These are phyloP conservation scores for Chelonus insularis DNA, from an alignment of 1,140 invertebrate species.

Conservation along the genomic window DNA sequence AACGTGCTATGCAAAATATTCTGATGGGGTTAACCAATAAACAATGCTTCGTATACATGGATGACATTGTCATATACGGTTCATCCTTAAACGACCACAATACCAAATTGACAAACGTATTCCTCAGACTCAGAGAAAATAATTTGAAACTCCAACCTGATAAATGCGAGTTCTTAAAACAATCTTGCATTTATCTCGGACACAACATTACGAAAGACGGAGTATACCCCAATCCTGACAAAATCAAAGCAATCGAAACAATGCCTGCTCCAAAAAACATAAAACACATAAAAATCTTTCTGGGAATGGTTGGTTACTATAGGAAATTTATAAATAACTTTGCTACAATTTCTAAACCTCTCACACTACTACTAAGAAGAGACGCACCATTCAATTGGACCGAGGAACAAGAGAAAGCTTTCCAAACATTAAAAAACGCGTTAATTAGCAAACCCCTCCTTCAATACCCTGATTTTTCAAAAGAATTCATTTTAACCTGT, in stretches of 20 bases:
- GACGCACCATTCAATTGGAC: too few species aligned
- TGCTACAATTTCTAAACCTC: background rate
- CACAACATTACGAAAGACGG: background rate
- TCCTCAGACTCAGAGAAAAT: background rate
- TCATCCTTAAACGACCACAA: background rate
- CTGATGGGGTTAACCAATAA: background rate
- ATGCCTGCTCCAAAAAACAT: background rate
- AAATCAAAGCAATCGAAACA: background rate
- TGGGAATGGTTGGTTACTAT: background rate
- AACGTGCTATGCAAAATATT: slow-evolving; percentile 17
- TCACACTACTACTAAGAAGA: too few species aligned
- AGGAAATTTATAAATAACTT: background rate
- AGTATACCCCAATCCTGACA: background rate
- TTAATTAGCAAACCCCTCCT: too few species aligned
- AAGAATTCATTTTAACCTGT: too few species aligned
- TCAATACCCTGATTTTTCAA: too few species aligned
- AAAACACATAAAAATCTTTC: background rate
- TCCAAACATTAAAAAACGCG: too few species aligned
- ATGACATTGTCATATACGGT: slow-evolving; percentile 13
- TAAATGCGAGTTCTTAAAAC: slow-evolving; percentile 18
- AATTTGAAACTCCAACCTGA: slow-evolving; percentile 13
- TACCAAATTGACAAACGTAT: background rate
- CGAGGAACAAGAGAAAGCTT: too few species aligned
- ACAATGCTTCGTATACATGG: slow-evolving; percentile 36
- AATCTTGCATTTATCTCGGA: slow-evolving; percentile 43